phyloP scores from a whole-genome alignment of 2,888 invertebrate genomes.

The Drosophila fungiperda region DNA sequence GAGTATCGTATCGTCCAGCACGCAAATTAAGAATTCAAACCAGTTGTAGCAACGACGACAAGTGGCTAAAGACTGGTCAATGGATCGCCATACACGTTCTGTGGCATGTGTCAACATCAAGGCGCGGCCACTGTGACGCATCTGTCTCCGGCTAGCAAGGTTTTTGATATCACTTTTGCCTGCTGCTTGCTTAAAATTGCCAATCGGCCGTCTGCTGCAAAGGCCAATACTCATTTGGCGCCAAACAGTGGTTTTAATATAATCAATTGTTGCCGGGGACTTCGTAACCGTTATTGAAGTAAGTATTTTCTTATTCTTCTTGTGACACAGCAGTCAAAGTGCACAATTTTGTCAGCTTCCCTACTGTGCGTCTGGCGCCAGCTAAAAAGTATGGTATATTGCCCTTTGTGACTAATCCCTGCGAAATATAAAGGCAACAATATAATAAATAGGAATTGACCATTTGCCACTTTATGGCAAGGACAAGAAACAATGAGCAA shows the following conservation, averaged over 20 bases:
- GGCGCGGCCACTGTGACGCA: conserved; percentile 53
- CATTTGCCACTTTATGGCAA: conserved; percentile 61
- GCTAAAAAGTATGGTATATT: conserved; percentile 53
- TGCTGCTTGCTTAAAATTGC: conserved; percentile 33
- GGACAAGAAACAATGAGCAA: conserved; percentile 35
- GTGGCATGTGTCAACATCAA: conserved; percentile 69
- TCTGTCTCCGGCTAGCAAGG: conserved; percentile 47
- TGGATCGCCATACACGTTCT: conserved; percentile 44
- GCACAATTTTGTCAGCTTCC: conserved; percentile 25
- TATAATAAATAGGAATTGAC: conserved; percentile 47
- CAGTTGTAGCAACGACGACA: conserved; percentile 61
- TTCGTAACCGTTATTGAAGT: background rate
- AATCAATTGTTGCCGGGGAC: background rate
- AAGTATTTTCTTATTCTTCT: conserved; percentile 3
- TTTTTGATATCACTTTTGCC: conserved; percentile 23
- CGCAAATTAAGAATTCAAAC: conserved; percentile 78
- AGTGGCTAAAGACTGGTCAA: conserved; percentile 61
- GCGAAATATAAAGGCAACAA: conserved; percentile 31
- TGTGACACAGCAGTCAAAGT: conserved; percentile 26
- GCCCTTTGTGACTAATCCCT: conserved; percentile 48
- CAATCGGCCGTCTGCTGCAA: conserved; percentile 7
- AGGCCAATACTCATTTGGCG: conserved; percentile 30
- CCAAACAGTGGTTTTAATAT: conserved; percentile 25
- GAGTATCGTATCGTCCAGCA: conserved; percentile 46
- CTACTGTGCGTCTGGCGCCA: conserved; percentile 74